Conservation (phyloP, 2,888 invertebrate genomes). For the Leucophenga maculata region DNA sequence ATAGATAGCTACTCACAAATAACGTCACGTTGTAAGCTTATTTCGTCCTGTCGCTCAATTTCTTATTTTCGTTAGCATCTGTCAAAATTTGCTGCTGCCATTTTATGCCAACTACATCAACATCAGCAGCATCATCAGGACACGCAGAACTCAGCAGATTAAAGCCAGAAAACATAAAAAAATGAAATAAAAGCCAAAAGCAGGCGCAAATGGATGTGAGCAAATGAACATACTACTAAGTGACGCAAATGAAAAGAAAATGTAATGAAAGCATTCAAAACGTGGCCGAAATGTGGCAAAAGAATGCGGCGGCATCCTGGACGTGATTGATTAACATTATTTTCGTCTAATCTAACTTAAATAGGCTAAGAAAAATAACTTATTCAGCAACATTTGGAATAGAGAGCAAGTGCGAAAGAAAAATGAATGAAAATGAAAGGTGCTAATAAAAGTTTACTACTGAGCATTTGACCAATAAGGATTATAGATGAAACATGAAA, state of each 20-base stretch:
- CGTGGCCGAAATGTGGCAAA: conserved; percentile 16
- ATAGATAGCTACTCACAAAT: background rate
- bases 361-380: conserved; percentile 59
- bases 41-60: no score
- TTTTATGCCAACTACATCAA: background rate
- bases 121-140: conserved; percentile 5
- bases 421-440: conserved; percentile 35
- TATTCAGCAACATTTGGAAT: conserved; percentile 55
- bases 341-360: conserved; percentile 65
- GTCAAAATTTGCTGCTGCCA: conserved; percentile 17
- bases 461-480: no score
- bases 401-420: conserved; percentile 5
- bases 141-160: background rate
- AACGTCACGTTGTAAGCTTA: conserved; percentile 10
- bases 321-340: conserved; percentile 66
- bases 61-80: conserved; percentile 27
- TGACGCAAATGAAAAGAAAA: background rate
- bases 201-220: conserved; percentile 15
- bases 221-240: background rate
- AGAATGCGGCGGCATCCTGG: conserved; percentile 45
- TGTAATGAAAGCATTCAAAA: conserved; percentile 6
- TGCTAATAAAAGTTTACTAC: no score
- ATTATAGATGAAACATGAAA: no score
- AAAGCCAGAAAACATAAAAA: background rate
- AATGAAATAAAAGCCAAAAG: background rate